Base-by-base conservation (phyloP, 2,888 invertebrate species). In the Calameuta idolon region DNA sequence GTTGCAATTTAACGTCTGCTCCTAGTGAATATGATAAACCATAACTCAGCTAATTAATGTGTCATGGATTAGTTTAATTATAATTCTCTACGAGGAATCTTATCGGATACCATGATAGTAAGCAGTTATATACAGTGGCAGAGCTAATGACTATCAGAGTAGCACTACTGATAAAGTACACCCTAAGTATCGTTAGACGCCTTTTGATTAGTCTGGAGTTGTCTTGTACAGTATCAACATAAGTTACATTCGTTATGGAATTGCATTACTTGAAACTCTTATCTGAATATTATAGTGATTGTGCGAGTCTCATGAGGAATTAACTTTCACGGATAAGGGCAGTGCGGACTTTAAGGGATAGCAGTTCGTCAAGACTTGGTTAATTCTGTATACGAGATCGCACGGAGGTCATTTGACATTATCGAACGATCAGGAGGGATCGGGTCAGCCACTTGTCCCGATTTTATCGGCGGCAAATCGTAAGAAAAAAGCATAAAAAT, bases 61-160 rank as follows among this genome's bases (percentile, higher is more conserved):
- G 69, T 76, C 55, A 81, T 71, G 77, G 55, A 75, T 75, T 76
- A 77, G 74, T 55, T 80, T 83, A 82, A 82, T 83, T 83, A 83
- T 83, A 83, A 80, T 76, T 78, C 76, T 30, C 37, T 83, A 83
- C 83, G 75, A 68, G 74, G 82, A 83, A 55, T 55, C 55, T 55
- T 55, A 55, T 55, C 55, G 55, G 55, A 55, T 55, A 55, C 55
- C 55, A 55, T 23, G 55, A 55, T 55, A 55, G 55, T 55, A 55
- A 55, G 55, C 55, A 55, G 9, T 55, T 55, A 55, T 55, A 55
- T 55, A 55, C 55, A 55, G 55, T 55, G 55, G 55, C 23, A 55
- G 55, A 55, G 55, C 55, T 55, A 55, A 55, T 23, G 55, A 55
- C 55, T 55, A 55, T 55, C 55, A 55, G 55, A 55, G 23, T 55